Evolutionary conservation across 2,113 vertebrate species (phyloP).

Genomic region (Lamprotornis superbus): DNA sequence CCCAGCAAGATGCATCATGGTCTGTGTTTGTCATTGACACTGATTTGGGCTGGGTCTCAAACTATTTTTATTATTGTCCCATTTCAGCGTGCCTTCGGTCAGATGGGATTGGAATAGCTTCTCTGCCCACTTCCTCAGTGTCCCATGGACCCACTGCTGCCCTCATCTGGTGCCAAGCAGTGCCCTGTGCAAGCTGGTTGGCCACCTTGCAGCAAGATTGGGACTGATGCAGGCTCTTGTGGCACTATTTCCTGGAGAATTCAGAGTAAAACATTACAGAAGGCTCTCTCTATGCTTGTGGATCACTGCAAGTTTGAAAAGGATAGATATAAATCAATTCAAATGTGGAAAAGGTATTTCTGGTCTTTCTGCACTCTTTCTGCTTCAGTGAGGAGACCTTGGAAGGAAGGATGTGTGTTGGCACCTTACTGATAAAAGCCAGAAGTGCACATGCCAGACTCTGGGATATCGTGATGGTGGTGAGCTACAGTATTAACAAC

Average conservation of each 20-base stretch:
- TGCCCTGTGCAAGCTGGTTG: not conserved
- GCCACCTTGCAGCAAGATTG: not conserved
- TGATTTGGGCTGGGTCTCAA: not conserved
- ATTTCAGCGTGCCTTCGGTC: not conserved
- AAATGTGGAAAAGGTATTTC: not conserved
- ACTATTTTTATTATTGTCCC: not conserved
- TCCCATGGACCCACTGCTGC: not conserved
- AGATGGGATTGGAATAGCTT: not conserved
- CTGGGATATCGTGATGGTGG: not conserved
- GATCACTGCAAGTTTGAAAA: not conserved
- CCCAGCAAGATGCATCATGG: not conserved
- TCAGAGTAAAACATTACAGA: rapidly evolving
- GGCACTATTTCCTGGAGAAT: not conserved
- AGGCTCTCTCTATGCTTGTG: not conserved
- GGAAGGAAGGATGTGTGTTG: not conserved
- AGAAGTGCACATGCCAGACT: not conserved
- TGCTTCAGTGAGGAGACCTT: not conserved
- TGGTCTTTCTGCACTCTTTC: not conserved
- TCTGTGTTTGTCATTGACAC: not conserved
- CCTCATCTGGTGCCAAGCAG: not conserved
- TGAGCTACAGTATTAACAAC: not conserved
- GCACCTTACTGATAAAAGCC: not conserved
- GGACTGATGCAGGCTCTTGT: not conserved
- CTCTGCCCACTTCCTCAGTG: not conserved
- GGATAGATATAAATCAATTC: not conserved